phyloP scores from a whole-genome alignment of 2,888 invertebrate species.

The Dynastes hyllus region DNA sequence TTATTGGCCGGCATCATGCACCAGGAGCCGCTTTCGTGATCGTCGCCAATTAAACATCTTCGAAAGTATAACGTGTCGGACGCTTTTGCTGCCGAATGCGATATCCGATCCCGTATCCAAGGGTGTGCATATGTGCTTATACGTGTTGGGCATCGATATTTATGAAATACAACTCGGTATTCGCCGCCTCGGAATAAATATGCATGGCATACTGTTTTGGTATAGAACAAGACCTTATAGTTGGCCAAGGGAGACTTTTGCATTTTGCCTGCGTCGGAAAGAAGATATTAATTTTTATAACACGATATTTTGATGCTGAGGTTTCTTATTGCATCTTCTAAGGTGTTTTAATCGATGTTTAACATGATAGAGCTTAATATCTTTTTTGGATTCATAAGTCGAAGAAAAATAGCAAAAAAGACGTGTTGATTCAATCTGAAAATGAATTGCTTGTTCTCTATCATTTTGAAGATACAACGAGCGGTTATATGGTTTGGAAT shows the following conservation, averaged over 20 bases:
- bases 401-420: background rate
- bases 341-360: conserved; percentile 25
- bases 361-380: background rate
- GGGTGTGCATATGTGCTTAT: background rate
- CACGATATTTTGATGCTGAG: background rate
- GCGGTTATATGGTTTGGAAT: no score
- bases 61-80: conserved; percentile 29
- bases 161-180: conserved; percentile 12
- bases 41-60: conserved; percentile 41
- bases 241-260: background rate
- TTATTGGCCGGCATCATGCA: conserved; percentile 46
- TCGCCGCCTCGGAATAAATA: conserved; percentile 16
- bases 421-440: no score
- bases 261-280: conserved; percentile 6
- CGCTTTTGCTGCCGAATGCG: conserved; percentile 19
- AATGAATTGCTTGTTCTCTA: no score
- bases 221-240: background rate
- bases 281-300: conserved; percentile 17
- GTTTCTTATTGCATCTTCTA: conserved; percentile 1
- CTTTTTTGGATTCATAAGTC: background rate
- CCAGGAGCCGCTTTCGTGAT: conserved; percentile 44
- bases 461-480: no score
- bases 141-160: conserved; percentile 7
- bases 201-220: background rate
- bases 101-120: conserved; percentile 12